Conservation (phyloP, 2,797 vertebrate species). For the Bovichtus variegatus region DNA sequence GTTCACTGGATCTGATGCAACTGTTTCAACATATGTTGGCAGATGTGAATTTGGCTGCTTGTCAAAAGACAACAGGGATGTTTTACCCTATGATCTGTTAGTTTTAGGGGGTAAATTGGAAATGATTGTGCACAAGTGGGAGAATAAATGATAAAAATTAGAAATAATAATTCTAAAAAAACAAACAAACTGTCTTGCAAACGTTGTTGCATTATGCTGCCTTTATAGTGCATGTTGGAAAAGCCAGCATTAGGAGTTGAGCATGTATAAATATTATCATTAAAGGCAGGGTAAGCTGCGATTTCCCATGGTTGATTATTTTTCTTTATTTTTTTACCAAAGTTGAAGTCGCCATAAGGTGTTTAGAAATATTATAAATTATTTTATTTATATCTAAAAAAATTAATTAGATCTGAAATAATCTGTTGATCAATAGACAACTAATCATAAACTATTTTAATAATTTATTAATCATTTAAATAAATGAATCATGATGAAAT, state of each 20-base stretch:
- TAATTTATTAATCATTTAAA: background rate
- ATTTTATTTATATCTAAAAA: too few relatives aligned
- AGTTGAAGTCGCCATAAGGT: background rate
- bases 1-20: background rate
- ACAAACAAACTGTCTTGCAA: background rate
- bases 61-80: constrained; percentile 4
- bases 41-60: constrained; percentile 12
- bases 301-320: too few relatives aligned
- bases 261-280: background rate
- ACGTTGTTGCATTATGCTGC: constrained; percentile 6
- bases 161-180: background rate
- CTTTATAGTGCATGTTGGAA: constrained; percentile 6
- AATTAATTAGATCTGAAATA: too few relatives aligned
- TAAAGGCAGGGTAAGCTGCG: background rate
- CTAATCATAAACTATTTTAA: background rate
- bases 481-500: background rate
- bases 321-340: too few relatives aligned
- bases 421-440: background rate
- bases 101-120: constrained; percentile 3
- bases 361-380: too few relatives aligned
- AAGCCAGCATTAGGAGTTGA: background rate
- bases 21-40: background rate
- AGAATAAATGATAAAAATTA: background rate
- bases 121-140: background rate
- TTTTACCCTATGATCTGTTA: constrained; percentile 17